Percentiles rank a stretch among this genome's conserved stretches.
These are phyloP conservation scores for Nephrotoma guestfalica DNA, from an alignment of 2,888 invertebrate genomes.

Conservation along the genomic window DNA sequence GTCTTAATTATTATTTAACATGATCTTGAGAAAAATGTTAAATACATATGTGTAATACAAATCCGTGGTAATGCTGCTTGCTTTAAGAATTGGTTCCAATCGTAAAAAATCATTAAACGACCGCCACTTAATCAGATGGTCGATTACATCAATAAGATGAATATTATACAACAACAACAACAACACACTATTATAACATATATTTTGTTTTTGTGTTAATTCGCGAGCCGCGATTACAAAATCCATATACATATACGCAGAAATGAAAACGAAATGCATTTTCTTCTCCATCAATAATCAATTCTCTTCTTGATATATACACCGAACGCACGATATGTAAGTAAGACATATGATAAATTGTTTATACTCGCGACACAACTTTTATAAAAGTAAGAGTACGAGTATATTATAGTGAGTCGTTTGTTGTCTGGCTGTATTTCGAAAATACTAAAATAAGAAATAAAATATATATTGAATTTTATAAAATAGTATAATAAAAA, in stretches of 20 bases:
- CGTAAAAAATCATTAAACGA: too few relatives aligned
- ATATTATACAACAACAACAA: too few relatives aligned
- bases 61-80: background rate
- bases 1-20: background rate
- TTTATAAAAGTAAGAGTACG: background rate
- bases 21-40: background rate
- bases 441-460: background rate
- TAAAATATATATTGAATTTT: background rate
- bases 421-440: background rate
- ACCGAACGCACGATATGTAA: background rate
- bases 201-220: background rate
- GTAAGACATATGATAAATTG: background rate
- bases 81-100: too few relatives aligned
- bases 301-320: background rate
- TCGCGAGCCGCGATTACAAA: background rate
- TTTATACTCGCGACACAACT: background rate
- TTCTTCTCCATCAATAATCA: background rate
- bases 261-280: background rate
- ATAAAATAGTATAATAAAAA: background rate
- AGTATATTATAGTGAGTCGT: too few relatives aligned
- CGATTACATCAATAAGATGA: background rate
- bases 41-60: background rate
- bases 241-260: background rate
- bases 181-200: background rate
- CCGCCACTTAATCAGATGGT: too few relatives aligned